phyloP scores from a whole-genome alignment of 1,140 invertebrate genomes.

The Lepidurus arcticus region DNA sequence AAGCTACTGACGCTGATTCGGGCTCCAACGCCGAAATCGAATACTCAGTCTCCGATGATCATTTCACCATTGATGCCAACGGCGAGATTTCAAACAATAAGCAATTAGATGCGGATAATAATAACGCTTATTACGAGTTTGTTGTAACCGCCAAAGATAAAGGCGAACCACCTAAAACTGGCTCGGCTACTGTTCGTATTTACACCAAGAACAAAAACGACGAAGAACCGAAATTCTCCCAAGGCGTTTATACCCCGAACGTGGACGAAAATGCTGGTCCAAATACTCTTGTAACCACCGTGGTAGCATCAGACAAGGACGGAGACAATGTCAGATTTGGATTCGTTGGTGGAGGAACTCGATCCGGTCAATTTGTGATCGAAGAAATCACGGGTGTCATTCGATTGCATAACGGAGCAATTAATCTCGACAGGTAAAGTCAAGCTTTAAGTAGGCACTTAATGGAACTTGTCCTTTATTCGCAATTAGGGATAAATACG shows the following conservation, averaged over 20 bases:
- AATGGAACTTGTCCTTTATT: background rate
- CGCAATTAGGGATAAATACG: conserved; percentile 62
- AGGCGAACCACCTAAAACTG: conserved; percentile 83
- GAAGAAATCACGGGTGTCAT: conserved; percentile 93
- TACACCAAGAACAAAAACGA: conserved; percentile 96
- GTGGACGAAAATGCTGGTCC: conserved; percentile 92
- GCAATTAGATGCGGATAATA: conserved; percentile 88
- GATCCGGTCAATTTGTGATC: conserved; percentile 87
- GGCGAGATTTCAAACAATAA: conserved; percentile 89
- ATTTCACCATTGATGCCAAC: conserved; percentile 84
- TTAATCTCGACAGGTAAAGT: conserved; percentile 59
- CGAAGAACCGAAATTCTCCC: conserved; percentile 91
- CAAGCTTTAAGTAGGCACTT: background rate
- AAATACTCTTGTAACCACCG: conserved; percentile 87
- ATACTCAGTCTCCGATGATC: conserved; percentile 84
- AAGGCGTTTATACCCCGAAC: conserved; percentile 92
- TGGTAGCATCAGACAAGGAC: conserved; percentile 91
- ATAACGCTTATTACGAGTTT: conserved; percentile 94
- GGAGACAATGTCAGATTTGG: conserved; percentile 90
- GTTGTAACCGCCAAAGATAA: conserved; percentile 86
- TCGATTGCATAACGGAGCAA: conserved; percentile 73
- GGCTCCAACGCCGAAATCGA: conserved; percentile 89
- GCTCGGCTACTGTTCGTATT: conserved; percentile 82
- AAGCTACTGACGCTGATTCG: conserved; percentile 86
- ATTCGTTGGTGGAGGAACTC: conserved; percentile 82